These are phyloP conservation scores for Napeogenes sylphis DNA, from an alignment of 2,888 invertebrate species.

Conservation along the genomic window DNA sequence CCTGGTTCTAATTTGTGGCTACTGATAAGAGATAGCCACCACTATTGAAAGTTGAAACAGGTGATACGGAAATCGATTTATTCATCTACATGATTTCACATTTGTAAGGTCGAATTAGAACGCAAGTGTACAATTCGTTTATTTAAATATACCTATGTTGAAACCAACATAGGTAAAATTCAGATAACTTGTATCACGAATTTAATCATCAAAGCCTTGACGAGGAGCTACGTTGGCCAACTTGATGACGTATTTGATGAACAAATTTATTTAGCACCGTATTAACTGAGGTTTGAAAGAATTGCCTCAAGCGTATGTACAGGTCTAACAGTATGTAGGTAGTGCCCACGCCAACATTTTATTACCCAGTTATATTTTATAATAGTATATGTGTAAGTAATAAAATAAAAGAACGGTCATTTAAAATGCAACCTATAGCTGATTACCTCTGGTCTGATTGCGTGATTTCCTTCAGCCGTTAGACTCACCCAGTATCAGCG, in stretches of 20 bases:
- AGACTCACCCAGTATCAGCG: conserved; percentile 23
- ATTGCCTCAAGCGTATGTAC: conserved; percentile 30
- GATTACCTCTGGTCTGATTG: conserved; percentile 26
- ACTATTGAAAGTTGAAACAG: conserved; percentile 3
- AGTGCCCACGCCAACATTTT: no score
- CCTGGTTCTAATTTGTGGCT: conserved; percentile 48
- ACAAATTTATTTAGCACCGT: conserved; percentile 28
- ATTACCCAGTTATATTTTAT: no score
- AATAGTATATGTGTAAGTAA: no score
- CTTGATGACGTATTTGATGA: conserved; percentile 30
- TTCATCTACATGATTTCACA: no score
- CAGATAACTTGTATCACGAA: conserved; percentile 32
- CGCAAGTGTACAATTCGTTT: conserved; percentile 1
- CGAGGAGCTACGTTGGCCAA: conserved; percentile 29
- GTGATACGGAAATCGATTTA: conserved; percentile 14
- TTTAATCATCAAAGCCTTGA: conserved; percentile 35
- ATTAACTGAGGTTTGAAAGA: conserved; percentile 24
- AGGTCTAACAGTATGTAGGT: conserved; percentile 7
- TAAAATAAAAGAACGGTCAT: no score
- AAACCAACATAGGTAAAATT: conserved; percentile 26
- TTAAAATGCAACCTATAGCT: background rate
- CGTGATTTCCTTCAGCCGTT: conserved; percentile 30
- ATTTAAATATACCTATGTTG: conserved; percentile 20
- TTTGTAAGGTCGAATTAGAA: no score
- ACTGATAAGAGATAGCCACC: conserved; percentile 45